Evolutionary conservation across 2,797 vertebrate species (phyloP).

Genomic region (Acanthurus leucopareius): DNA sequence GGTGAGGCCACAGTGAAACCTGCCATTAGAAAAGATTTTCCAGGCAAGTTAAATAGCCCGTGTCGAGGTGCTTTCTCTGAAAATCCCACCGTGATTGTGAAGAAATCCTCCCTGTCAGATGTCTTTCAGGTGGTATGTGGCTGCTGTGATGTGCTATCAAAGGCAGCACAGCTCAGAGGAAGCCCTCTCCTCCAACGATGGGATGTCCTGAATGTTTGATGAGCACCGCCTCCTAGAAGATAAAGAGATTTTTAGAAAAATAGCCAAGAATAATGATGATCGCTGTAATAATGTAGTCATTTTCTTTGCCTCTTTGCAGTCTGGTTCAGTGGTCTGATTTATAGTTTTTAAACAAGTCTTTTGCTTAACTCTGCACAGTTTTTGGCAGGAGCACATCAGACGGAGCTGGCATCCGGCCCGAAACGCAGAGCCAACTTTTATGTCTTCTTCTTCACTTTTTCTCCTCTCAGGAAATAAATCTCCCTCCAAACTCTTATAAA

Average conservation of each 20-base stretch:
- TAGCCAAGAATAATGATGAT: slow-evolving; percentile 21
- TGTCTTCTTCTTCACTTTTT: neutral
- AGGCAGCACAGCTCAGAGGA: slow-evolving; percentile 46
- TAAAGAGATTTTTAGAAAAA: slow-evolving; percentile 15
- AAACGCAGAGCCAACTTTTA: slow-evolving; percentile 17
- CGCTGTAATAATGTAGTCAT: neutral
- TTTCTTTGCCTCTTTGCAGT: slow-evolving; percentile 22
- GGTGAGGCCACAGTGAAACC: slow-evolving; percentile 15
- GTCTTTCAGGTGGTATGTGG: slow-evolving; percentile 51
- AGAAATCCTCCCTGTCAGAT: slow-evolving; percentile 49
- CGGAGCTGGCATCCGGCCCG: slow-evolving; percentile 1
- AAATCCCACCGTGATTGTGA: slow-evolving; percentile 52
- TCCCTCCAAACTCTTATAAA: neutral
- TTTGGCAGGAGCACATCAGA: slow-evolving; percentile 14
- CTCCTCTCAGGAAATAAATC: neutral
- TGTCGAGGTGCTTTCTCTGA: slow-evolving; percentile 23
- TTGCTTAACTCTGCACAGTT: slow-evolving; percentile 23
- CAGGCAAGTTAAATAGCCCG: slow-evolving; percentile 36
- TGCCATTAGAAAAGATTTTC: slow-evolving; percentile 41
- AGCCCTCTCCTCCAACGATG: slow-evolving; percentile 22
- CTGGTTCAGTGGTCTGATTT: slow-evolving; percentile 24
- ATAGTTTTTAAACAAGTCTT: slow-evolving; percentile 24
- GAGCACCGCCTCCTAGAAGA: slow-evolving; percentile 26
- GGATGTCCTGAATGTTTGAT: slow-evolving; percentile 62
- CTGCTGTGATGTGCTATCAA: slow-evolving; percentile 52